Base-by-base conservation (phyloP, 1,140 invertebrate genomes). In the Alviniconcha marisindica region DNA sequence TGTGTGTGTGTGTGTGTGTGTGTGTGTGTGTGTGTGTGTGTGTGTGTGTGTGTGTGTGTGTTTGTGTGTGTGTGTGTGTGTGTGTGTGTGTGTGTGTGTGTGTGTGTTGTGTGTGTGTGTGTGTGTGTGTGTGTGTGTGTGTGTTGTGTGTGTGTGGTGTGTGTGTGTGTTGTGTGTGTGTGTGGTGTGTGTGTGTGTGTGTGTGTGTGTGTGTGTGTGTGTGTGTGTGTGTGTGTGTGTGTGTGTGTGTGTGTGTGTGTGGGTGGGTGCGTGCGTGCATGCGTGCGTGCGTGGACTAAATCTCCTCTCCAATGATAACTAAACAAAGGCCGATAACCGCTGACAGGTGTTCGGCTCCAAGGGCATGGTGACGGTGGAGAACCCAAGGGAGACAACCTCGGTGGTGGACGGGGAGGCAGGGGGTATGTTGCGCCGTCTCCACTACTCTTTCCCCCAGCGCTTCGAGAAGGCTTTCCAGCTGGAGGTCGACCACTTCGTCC, bases 401-500 rank as follows among this genome's bases (percentile, higher is more conserved):
- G 56, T 77, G 3, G 60, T 83, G 15, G 84, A 89, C 42, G 51
- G 77, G 10, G 66, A 12, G 14, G 24, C 31, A 21, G 86, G 86
- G 0, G 84, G 81, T 0, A 77, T 24, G 5, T 69, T 48, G 12
- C 40, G 71, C 18, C 80, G 83, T 7, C 38, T 87, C 0, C 80
- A 54, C 69, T 63, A 85, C 40, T 87, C 86, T 18, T 89, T 87
- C 63, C 86, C 85, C 5, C 82, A 89, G 38, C 77, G 88, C 48
- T 89, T 87, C 56, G 77, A 84, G n/a, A 74, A 69, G 1, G 83
- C 88, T 2, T 89, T 85, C 60, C 81, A 84, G 73, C 74, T 76
- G 4, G 86, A 89, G 71, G 31, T 89, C 0, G 81, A 81, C 18
- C 88, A 89, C 77, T 89, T 89, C 77, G 78, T 87, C 4, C 73